Base-by-base conservation (phyloP, 2,113 vertebrate genomes). In the Progne subis region DNA sequence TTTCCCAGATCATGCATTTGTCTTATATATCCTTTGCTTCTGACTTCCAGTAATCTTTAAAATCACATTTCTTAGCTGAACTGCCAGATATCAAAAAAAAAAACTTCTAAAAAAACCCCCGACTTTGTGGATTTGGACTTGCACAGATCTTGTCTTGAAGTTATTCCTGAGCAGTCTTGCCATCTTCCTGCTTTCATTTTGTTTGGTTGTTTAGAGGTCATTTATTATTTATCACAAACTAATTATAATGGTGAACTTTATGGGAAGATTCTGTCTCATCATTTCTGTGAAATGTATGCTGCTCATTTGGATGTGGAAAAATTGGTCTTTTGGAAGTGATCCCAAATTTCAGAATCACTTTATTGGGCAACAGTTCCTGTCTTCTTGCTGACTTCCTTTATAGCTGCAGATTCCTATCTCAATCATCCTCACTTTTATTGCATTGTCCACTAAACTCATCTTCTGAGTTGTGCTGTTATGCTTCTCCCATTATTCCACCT, bases 161-260 rank as follows among this genome's bases (percentile, higher is more conserved):
- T 76, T 80, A 55, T 72, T 80, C 32, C 7, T 19, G 8, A 69
- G 50, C 18, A 57, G 16, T 92, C 47, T 74, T 72, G 26, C n/a
- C 5, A 2, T 77, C 59, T 90, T 90, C 21, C 29, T 90, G 39
- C 56, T 79, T 92, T 77, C 12, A 12, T 90, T 76, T 74, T 74
- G 20, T 70, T 74, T 88, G 43, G 17, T 76, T 82, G 13, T 47
- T 78, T 82, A 76, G 75, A 69, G 17, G 28, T 90, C 12, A 70
- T 96, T 90, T 82, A 88, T 96, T 95, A 93, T 93, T 96, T 94
- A 96, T 63, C 23, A 34, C 0, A 3, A 85, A 32, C 31, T 68
- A 83, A 76, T 90, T 32, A 37, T 64, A 64, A 49, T 13, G 34
- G 31, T 4, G 5, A 14, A 29, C 17, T 55, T 86, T 68, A 64